Conservation (phyloP, 2,888 invertebrate species). For the Sicus ferrugineus region DNA sequence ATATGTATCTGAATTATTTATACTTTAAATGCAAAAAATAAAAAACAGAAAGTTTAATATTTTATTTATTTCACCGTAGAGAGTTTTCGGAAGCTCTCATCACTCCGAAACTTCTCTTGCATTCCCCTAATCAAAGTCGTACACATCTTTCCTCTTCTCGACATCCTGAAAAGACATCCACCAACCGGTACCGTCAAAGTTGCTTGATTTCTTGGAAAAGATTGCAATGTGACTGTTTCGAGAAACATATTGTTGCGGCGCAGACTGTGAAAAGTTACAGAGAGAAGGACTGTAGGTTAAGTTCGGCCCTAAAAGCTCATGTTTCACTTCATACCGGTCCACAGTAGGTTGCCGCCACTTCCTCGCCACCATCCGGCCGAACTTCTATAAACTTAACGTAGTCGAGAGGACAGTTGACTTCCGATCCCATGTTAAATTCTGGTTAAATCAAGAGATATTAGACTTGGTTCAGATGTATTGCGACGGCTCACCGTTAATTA, state of each 20-base stretch:
- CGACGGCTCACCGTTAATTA: slow-evolving; percentile 48
- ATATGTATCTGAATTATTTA: slow-evolving; percentile 34
- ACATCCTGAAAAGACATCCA: slow-evolving; percentile 18
- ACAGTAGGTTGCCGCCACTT: slow-evolving; percentile 62
- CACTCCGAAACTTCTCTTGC: too few species aligned
- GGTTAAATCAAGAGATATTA: slow-evolving; percentile 20
- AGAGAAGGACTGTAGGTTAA: background rate
- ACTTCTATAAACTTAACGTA: slow-evolving; percentile 71
- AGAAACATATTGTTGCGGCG: slow-evolving; percentile 67
- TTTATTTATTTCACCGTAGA: too few species aligned
- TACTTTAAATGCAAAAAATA: slow-evolving; percentile 29
- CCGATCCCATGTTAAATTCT: slow-evolving; percentile 72
- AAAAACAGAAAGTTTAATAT: too few species aligned
- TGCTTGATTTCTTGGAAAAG: slow-evolving; percentile 70
- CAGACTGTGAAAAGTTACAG: too few species aligned
- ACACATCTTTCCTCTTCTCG: too few species aligned
- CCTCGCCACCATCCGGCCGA: slow-evolving; percentile 52
- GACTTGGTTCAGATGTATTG: background rate
- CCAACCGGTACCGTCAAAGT: slow-evolving; percentile 80
- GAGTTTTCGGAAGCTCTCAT: too few species aligned
- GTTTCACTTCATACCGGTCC: slow-evolving; percentile 44
- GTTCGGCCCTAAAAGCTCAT: background rate
- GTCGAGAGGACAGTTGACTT: slow-evolving; percentile 70
- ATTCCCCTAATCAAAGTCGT: too few species aligned
- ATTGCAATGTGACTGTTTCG: slow-evolving; percentile 61